These are phyloP conservation scores for Radopholus similis DNA, from an alignment of 1,140 invertebrate species.

Conservation along the genomic window DNA sequence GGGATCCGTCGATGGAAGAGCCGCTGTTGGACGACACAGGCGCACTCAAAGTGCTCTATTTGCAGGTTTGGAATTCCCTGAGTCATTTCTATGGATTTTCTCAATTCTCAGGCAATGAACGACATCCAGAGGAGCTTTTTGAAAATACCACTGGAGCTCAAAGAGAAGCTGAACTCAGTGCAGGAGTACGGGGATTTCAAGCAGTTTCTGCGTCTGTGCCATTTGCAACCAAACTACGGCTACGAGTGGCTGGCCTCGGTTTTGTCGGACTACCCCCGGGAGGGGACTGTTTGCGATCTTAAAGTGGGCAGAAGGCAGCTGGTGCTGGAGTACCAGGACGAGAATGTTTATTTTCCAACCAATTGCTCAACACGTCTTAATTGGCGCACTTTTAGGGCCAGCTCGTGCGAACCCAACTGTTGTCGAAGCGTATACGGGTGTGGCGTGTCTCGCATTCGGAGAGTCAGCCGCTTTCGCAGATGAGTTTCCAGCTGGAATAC, in stretches of 20 bases:
- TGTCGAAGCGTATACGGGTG: slow-evolving; percentile 41
- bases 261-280: slow-evolving; percentile 18
- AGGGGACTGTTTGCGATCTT: slow-evolving; percentile 20
- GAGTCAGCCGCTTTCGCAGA: slow-evolving; percentile 15
- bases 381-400: slow-evolving; percentile 30
- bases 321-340: slow-evolving; percentile 28
- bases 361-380: slow-evolving; percentile 1
- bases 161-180: slow-evolving; percentile 25
- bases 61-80: slow-evolving; percentile 28
- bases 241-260: slow-evolving; percentile 41
- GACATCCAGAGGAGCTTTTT: slow-evolving; percentile 37
- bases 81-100: not conserved
- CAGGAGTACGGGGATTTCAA: slow-evolving; percentile 31
- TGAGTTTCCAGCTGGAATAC: slow-evolving; percentile 48
- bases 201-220: slow-evolving; percentile 44
- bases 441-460: slow-evolving; percentile 45
- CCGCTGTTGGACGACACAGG: slow-evolving; percentile 41
- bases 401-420: slow-evolving; percentile 15
- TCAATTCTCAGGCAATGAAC: slow-evolving; percentile 43
- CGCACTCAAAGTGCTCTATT: slow-evolving; percentile 33
- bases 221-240: slow-evolving; percentile 38
- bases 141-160: slow-evolving; percentile 17
- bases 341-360: slow-evolving; percentile 33
- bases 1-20: slow-evolving; percentile 48
- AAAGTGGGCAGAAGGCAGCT: slow-evolving; percentile 45